These are phyloP conservation scores for Squalus acanthias DNA, from an alignment of 2,797 vertebrate species.

Conservation along the genomic window DNA sequence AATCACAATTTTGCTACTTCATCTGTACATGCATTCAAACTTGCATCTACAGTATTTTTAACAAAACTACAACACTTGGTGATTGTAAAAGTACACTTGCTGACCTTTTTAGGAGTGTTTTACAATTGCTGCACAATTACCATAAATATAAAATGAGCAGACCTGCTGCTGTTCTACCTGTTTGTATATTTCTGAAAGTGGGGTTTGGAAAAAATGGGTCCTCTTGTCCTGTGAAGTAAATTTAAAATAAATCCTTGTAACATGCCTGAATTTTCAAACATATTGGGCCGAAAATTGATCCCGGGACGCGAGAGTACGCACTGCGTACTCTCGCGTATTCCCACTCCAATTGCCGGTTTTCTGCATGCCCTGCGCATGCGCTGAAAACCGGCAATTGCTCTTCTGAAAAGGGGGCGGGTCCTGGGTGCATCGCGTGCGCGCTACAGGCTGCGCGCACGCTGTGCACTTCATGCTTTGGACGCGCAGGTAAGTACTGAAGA, in stretches of 20 bases:
- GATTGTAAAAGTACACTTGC: not conserved
- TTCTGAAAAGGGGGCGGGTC: too few species aligned
- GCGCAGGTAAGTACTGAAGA: too few species aligned
- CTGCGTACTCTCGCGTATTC: too few species aligned
- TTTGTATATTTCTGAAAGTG: not conserved
- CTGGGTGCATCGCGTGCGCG: too few species aligned
- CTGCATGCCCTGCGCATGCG: too few species aligned
- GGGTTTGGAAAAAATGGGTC: not conserved
- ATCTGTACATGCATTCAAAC: not conserved
- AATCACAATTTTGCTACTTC: not conserved
- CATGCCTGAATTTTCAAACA: not conserved
- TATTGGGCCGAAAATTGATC: too few species aligned
- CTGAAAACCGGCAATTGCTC: too few species aligned
- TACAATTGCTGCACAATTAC: not conserved
- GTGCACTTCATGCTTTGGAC: too few species aligned
- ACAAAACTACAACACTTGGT: not conserved
- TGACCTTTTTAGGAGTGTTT: not conserved
- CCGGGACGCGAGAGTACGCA: too few species aligned
- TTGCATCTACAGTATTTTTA: not conserved
- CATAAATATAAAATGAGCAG: not conserved
- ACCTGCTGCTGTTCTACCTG: not conserved
- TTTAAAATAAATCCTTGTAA: not conserved
- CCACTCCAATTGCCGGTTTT: too few species aligned
- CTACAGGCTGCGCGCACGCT: too few species aligned
- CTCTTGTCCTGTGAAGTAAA: not conserved